Conservation (phyloP, 2,888 invertebrate species). For the Dynastes tityus region DNA sequence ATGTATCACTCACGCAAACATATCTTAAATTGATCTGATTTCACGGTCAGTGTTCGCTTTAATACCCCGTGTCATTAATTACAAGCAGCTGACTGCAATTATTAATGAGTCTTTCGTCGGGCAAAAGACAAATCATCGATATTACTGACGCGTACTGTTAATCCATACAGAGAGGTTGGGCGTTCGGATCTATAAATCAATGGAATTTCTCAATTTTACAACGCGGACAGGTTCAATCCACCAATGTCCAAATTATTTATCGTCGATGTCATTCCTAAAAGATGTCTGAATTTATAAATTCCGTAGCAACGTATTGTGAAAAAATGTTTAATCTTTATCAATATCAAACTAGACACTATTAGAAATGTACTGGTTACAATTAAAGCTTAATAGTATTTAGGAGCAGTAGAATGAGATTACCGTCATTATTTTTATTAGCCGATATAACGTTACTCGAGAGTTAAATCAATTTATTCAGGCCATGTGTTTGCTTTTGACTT, state of each 20-base stretch:
- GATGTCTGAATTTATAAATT: neutral
- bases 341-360: too few species aligned
- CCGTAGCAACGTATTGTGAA: too few species aligned
- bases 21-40: constrained; percentile 38
- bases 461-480: too few species aligned
- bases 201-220: constrained; percentile 37
- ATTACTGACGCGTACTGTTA: constrained; percentile 41
- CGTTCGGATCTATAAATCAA: constrained; percentile 31
- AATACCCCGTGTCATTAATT: constrained; percentile 20
- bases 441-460: too few species aligned
- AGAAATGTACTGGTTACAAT: too few species aligned
- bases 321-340: too few species aligned
- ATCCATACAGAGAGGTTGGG: constrained; percentile 11
- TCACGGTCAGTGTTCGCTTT: constrained; percentile 18
- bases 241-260: constrained; percentile 35
- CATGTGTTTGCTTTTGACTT: too few species aligned
- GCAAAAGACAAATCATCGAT: constrained; percentile 40
- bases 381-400: too few species aligned
- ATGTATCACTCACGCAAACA: constrained; percentile 20
- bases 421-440: too few species aligned
- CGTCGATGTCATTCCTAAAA: constrained; percentile 13
- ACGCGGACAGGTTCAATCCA: neutral
- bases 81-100: constrained; percentile 27
- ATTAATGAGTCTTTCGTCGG: constrained; percentile 34
- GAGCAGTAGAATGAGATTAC: too few species aligned